phyloP scores from a whole-genome alignment of 2,113 vertebrate species.

The Acrocephalus arundinaceus region DNA sequence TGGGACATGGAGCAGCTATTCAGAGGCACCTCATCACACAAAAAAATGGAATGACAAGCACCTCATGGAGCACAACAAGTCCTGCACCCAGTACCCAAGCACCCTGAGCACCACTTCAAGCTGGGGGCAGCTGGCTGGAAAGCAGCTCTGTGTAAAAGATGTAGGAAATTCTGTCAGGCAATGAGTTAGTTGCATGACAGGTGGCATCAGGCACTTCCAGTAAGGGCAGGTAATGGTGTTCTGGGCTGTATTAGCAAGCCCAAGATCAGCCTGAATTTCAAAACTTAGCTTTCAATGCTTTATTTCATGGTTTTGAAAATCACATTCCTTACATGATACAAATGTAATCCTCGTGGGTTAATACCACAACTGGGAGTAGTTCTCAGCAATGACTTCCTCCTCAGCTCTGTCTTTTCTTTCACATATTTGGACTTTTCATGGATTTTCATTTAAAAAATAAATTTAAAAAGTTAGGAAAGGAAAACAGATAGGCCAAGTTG shows the following conservation, averaged over 20 bases:
- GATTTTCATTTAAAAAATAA: neutral
- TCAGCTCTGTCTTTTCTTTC: neutral
- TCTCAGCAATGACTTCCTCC: neutral
- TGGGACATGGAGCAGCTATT: neutral
- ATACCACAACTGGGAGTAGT: neutral
- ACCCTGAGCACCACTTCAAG: neutral
- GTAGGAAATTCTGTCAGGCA: neutral
- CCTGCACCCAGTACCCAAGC: neutral
- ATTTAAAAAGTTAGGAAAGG: neutral
- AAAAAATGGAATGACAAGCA: neutral
- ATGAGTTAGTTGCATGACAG: fast-evolving
- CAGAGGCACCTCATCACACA: neutral
- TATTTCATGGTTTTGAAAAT: neutral
- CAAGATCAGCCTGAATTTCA: neutral
- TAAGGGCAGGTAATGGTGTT: neutral
- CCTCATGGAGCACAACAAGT: neutral
- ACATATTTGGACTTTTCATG: neutral
- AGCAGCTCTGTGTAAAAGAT: neutral
- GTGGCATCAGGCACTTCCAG: neutral
- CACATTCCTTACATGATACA: neutral
- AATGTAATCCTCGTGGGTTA: neutral
- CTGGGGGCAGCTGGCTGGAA: neutral
- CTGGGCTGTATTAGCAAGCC: neutral
- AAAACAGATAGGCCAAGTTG: neutral
- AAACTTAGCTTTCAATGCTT: neutral